A percentile compares a stretch with the other conserved stretches of the same genome.
Evolutionary conservation across 1,140 invertebrate genomes (phyloP).

Genomic region (Sipha flava): DNA sequence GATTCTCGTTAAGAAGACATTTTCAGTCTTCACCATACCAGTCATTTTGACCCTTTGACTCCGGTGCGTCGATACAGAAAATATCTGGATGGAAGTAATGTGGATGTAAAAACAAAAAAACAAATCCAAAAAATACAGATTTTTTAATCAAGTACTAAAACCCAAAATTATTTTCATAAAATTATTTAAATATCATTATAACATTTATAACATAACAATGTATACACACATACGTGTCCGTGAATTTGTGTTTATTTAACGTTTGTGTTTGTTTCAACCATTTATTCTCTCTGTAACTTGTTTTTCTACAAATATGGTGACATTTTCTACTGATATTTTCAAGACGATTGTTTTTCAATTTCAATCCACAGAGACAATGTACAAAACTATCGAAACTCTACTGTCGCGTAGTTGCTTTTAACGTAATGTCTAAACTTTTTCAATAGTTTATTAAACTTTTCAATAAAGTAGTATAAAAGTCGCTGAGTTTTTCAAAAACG

Average conservation of each 20-base stretch:
- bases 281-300: neutral
- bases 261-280: neutral
- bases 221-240: neutral
- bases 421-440: constrained; percentile 8
- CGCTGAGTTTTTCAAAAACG: neutral
- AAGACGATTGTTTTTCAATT: constrained; percentile 6
- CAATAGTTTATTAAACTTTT: constrained; percentile 7
- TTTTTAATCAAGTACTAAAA: neutral
- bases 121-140: neutral
- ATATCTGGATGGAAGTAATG: neutral
- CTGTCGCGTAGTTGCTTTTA: neutral
- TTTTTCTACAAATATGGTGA: neutral
- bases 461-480: neutral
- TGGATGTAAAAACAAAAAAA: neutral
- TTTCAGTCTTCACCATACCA: neutral
- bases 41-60: constrained; percentile 6
- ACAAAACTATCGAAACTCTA: neutral
- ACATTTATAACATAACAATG: too few relatives aligned
- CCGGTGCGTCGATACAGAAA: neutral
- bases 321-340: neutral
- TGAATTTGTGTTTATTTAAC: too few relatives aligned
- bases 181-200: neutral
- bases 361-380: neutral
- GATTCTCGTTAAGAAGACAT: constrained; percentile 15
- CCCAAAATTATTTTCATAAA: neutral